phyloP scores from a whole-genome alignment of 2,113 vertebrate species.

The Sinocyclocheilus grahami region DNA sequence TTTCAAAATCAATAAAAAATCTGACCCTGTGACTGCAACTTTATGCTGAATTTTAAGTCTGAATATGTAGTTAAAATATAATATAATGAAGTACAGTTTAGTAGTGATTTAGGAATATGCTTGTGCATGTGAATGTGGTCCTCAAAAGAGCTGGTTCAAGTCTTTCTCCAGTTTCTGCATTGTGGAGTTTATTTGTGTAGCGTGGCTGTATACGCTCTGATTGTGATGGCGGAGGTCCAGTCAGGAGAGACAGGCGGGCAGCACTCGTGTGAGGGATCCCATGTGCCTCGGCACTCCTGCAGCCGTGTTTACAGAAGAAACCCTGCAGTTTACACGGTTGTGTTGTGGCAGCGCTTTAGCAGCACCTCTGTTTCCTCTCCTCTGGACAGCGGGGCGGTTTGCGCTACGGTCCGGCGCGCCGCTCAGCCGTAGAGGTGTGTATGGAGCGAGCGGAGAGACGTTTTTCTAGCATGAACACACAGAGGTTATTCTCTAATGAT shows the following conservation, averaged over 20 bases:
- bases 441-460: not conserved
- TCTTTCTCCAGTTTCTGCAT: not conserved
- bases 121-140: not conserved
- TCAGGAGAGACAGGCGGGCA: not conserved
- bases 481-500: not conserved
- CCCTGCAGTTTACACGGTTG: not conserved
- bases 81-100: not conserved
- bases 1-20: too few species aligned
- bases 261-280: not conserved
- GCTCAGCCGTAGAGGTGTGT: slow-evolving; percentile 23
- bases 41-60: not conserved
- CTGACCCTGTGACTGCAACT: too few species aligned
- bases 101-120: not conserved
- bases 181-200: not conserved
- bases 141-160: not conserved
- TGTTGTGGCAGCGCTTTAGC: slow-evolving; percentile 1
- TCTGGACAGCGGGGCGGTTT: not conserved
- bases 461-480: not conserved
- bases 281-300: too few species aligned
- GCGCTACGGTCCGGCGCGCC: not conserved
- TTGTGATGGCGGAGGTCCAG: not conserved
- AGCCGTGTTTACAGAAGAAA: slow-evolving; percentile 6
- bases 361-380: too few species aligned
- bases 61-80: not conserved
- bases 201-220: not conserved